Percentiles rank a stretch among this genome's conserved stretches.
phyloP scores from a whole-genome alignment of 37 sponge, comb jelly and placozoan species.

The Diacarnus erythraeanus region DNA sequence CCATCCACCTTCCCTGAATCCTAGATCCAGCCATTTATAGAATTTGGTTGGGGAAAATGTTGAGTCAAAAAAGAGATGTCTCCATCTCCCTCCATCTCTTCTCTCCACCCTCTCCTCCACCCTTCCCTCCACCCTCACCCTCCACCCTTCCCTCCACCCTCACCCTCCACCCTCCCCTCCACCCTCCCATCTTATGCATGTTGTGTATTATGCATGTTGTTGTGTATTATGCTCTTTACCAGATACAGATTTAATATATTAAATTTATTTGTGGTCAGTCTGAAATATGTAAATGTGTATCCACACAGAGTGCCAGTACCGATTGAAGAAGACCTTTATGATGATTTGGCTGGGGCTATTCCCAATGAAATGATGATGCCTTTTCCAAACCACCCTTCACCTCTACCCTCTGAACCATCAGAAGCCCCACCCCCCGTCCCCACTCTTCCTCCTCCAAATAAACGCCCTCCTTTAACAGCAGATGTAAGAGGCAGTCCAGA shows the following conservation, averaged over 20 bases:
- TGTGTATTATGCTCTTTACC: too few relatives aligned
- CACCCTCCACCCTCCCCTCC: background rate
- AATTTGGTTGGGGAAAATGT: too few relatives aligned
- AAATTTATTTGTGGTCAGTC: too few relatives aligned
- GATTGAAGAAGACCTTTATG: conserved; percentile 16
- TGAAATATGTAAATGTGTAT: too few relatives aligned
- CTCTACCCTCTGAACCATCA: conserved; percentile 16
- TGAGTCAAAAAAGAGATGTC: too few relatives aligned
- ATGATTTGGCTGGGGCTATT: background rate
- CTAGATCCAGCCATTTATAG: too few relatives aligned
- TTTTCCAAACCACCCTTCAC: background rate
- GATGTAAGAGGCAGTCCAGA: background rate
- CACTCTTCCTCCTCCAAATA: conserved; percentile 2
- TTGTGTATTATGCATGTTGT: too few relatives aligned
- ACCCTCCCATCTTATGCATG: background rate
- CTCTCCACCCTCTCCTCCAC: conserved; percentile 12
- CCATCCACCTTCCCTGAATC: too few relatives aligned
- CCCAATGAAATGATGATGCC: background rate
- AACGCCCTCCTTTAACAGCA: background rate
- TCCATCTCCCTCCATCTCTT: too few relatives aligned
- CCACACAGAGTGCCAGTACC: too few relatives aligned
- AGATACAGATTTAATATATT: too few relatives aligned
- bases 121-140: background rate
- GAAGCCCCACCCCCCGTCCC: conserved; percentile 6
- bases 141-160: background rate